Evolutionary conservation across 2,113 vertebrate species (phyloP).

Genomic region (Cynopterus brachyotis): DNA sequence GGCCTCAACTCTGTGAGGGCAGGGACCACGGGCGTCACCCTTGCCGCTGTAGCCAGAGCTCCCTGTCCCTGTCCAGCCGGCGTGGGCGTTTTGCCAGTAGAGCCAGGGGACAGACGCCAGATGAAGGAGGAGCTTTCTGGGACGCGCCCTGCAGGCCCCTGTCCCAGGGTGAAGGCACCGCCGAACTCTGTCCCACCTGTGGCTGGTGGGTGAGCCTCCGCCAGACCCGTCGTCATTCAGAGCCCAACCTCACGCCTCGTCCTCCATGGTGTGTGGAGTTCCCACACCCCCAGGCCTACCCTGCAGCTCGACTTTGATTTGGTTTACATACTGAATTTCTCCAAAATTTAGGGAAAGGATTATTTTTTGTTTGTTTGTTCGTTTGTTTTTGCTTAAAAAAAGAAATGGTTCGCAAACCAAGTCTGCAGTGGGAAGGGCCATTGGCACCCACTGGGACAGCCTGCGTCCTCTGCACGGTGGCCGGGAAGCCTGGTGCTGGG

Average conservation of each 20-base stretch:
- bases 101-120: neutral
- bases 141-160: rapidly evolving
- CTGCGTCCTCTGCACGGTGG: neutral
- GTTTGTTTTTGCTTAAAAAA: neutral
- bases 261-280: neutral
- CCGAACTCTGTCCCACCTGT: neutral
- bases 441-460: neutral
- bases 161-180: rapidly evolving
- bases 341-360: neutral
- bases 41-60: too few species aligned
- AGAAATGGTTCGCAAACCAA: neutral
- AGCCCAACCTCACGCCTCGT: too few species aligned
- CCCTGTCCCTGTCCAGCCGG: rapidly evolving
- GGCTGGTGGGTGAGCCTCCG: neutral
- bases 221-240: neutral
- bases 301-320: neutral
- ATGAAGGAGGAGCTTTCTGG: neutral
- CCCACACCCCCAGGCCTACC: neutral
- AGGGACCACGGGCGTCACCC: rapidly evolving
- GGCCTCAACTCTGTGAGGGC: neutral
- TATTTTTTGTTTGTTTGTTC: too few species aligned
- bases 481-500: neutral
- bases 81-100: rapidly evolving
- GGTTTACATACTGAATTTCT: neutral
- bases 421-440: neutral